Conservation (phyloP, 2,113 vertebrate genomes). For the Mugil cephalus region DNA sequence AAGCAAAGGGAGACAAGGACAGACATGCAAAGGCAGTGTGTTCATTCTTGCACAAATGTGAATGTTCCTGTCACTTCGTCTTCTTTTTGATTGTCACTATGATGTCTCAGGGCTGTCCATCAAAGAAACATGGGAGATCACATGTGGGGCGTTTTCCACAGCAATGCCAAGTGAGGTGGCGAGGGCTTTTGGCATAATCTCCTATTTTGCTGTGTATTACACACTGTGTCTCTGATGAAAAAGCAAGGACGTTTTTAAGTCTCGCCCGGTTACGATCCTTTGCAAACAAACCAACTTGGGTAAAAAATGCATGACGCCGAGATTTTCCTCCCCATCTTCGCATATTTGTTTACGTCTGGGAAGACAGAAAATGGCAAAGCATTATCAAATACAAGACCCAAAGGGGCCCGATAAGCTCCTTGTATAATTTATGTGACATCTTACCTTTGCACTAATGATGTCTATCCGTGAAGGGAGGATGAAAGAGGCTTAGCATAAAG, state of each 20-base stretch:
- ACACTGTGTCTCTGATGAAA: conserved; percentile 3
- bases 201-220: conserved; percentile 8
- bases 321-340: neutral
- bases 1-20: conserved; percentile 17
- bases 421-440: conserved; percentile 57
- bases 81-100: conserved; percentile 59
- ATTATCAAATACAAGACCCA: conserved; percentile 22
- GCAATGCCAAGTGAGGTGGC: conserved; percentile 24
- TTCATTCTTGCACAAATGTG: conserved; percentile 50
- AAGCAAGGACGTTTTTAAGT: conserved; percentile 13
- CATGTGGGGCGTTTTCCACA: conserved; percentile 15
- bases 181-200: conserved; percentile 35
- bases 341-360: conserved; percentile 10
- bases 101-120: conserved; percentile 58
- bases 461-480: conserved; percentile 37
- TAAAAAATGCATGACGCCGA: conserved; percentile 15
- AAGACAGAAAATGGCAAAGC: conserved; percentile 15
- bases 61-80: conserved; percentile 59
- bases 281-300: conserved; percentile 13
- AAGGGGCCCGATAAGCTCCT: conserved; percentile 10
- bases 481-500: conserved; percentile 44
- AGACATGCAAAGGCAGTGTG: conserved; percentile 18
- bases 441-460: conserved; percentile 35
- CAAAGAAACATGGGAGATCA: conserved; percentile 40
- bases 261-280: conserved; percentile 1